Evolutionary conservation across 2,113 vertebrate species (phyloP), one percentile per base, ranked within the genome.

Genomic region (Odocoileus hemionus): DNA sequence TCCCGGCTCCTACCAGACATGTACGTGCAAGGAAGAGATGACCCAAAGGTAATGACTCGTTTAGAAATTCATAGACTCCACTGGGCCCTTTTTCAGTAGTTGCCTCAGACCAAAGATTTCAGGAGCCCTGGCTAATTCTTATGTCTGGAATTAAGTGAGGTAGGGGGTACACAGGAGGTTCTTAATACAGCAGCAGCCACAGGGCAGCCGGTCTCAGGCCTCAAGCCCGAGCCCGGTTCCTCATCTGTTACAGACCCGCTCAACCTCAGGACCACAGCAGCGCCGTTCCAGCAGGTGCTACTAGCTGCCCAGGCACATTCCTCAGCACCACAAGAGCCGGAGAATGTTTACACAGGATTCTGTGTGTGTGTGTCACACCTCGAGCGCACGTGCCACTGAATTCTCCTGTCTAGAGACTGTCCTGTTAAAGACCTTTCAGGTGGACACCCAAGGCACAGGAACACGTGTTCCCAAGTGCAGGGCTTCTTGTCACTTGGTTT

Each of bases 11-110:
- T 94, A 23, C 82, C 67, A 57, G 61, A n/a, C 47, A 5, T 11
- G 1, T 61, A 1, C 33, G 12, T 93, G 17, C 30, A 30, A 84
- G 60, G 67, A 91, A 45, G 58, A 94, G 83, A 82, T 30, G 50
- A 50, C 70, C 88, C n/a, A 58, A 15, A 94, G 47, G n/a, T 70
- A 25, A 12, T 86, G 30, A 52, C 67, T 61, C 33, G 54, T n/a
- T 70, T n/a, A 89, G 79, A 92, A 57, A 82, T 86, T 61, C 52
- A 64, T 86, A 55, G n/a, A 58, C 4, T 84, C 85, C 30, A n/a
- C 1, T 16, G 17, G 52, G 9, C 30, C 86, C 16, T 91, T 61
- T 60, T 64, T 79, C 33, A 39, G 47, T 55, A 83, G 43, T 90
- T n/a, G 50, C 64, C 67, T 86, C 54, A 82, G 60, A 86, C 26